Percentiles rank a stretch among this genome's conserved stretches.
Evolutionary conservation across 2,113 vertebrate genomes (phyloP).

Genomic region (Scopus umbretta): DNA sequence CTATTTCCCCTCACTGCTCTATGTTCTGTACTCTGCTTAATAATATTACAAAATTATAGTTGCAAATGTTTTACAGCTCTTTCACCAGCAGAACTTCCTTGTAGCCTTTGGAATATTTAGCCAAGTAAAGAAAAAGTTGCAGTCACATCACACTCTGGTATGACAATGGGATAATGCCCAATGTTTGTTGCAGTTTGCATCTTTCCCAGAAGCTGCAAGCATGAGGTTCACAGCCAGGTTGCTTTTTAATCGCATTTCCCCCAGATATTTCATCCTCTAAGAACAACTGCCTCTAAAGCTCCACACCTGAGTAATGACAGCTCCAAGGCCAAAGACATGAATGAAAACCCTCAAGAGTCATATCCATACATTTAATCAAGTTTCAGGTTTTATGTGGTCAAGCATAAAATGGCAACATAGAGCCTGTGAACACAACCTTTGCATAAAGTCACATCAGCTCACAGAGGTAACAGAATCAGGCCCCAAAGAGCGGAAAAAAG

Average conservation of each 20-base stretch:
- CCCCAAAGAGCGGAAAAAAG: background rate
- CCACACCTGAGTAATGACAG: background rate
- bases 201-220: background rate
- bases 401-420: background rate
- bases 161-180: background rate
- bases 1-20: background rate
- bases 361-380: background rate
- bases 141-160: background rate
- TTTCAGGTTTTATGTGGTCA: background rate
- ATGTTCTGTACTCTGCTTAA: background rate
- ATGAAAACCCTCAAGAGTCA: background rate
- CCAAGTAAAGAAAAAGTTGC: background rate
- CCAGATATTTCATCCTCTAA: background rate
- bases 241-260: background rate
- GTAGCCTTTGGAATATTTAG: background rate
- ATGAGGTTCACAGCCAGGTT: background rate
- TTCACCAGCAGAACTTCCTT: background rate
- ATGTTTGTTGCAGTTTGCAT: accelerated
- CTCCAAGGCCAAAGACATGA: background rate
- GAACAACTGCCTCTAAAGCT: background rate
- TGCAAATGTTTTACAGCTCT: background rate
- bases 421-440: background rate
- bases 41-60: background rate
- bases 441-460: background rate
- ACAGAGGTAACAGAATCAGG: background rate